Percentiles rank a stretch among this genome's conserved stretches.
These are phyloP conservation scores for Aleadryas rufinucha DNA, from an alignment of 2,113 vertebrate genomes.

Conservation along the genomic window DNA sequence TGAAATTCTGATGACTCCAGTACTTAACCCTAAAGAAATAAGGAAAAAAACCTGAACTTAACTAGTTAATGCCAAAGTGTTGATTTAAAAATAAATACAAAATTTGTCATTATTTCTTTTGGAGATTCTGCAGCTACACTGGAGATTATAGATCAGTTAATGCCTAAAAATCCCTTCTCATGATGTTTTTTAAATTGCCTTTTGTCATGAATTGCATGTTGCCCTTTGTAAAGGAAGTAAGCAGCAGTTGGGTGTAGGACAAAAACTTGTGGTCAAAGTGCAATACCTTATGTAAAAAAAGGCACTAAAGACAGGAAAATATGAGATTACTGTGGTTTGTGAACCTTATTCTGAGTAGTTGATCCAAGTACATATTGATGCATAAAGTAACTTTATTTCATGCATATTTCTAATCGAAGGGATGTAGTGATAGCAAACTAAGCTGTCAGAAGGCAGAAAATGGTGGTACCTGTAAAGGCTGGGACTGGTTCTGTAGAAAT, in stretches of 20 bases:
- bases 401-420: not conserved
- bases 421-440: not conserved
- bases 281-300: not conserved
- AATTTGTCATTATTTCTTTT: not conserved
- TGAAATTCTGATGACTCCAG: not conserved
- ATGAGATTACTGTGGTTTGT: not conserved
- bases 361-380: not conserved
- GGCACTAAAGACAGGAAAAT: not conserved
- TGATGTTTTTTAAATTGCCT: not conserved
- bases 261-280: not conserved
- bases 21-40: not conserved
- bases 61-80: not conserved
- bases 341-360: not conserved
- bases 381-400: not conserved
- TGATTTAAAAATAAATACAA: not conserved
- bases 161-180: not conserved
- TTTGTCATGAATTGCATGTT: not conserved
- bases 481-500: not conserved
- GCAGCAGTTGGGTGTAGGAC: not conserved
- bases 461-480: not conserved
- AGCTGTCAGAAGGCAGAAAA: not conserved
- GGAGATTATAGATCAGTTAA: not conserved
- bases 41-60: not conserved
- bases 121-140: not conserved
- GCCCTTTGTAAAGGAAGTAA: not conserved